phyloP scores from a whole-genome alignment of 1,140 invertebrate species.

The Globodera rostochiensis region DNA sequence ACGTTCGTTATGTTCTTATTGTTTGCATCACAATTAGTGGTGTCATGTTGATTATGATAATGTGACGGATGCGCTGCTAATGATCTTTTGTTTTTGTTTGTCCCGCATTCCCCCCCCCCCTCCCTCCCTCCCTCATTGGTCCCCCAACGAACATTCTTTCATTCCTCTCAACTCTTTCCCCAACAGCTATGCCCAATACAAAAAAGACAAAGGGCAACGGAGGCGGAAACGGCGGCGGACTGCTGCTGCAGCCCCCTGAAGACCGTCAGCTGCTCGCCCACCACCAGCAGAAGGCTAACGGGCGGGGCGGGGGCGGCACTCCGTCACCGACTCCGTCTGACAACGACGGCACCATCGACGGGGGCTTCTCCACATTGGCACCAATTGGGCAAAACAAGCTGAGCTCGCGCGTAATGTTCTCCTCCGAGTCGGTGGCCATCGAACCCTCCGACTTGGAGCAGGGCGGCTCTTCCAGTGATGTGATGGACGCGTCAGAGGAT shows the following conservation, averaged over 20 bases:
- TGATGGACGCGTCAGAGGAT: conserved; percentile 42
- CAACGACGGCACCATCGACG: conserved; percentile 7
- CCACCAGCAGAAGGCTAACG: neutral
- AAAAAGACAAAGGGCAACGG: conserved; percentile 13
- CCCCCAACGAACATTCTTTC: neutral
- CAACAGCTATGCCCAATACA: neutral
- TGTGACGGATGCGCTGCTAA: neutral
- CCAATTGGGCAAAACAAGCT: conserved; percentile 6
- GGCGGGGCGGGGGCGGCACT: neutral
- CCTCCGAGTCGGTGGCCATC: conserved; percentile 15
- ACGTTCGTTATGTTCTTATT: too few species aligned
- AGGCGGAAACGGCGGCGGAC: neutral
- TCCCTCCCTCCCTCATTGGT: neutral
- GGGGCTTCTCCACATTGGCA: neutral
- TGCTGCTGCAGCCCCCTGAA: conserved; percentile 8
- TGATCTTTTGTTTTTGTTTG: neutral
- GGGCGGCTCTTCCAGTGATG: conserved; percentile 24
- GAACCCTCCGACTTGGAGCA: conserved; percentile 1
- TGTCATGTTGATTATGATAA: neutral
- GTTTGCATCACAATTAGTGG: too few species aligned
- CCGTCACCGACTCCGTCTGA: conserved; percentile 5
- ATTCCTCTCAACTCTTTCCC: neutral
- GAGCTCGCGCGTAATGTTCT: conserved; percentile 15
- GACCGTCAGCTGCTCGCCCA: conserved; percentile 7
- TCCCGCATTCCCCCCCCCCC: neutral